These are phyloP conservation scores for Pristis pectinata DNA, from an alignment of 2,797 vertebrate genomes.

Conservation along the genomic window DNA sequence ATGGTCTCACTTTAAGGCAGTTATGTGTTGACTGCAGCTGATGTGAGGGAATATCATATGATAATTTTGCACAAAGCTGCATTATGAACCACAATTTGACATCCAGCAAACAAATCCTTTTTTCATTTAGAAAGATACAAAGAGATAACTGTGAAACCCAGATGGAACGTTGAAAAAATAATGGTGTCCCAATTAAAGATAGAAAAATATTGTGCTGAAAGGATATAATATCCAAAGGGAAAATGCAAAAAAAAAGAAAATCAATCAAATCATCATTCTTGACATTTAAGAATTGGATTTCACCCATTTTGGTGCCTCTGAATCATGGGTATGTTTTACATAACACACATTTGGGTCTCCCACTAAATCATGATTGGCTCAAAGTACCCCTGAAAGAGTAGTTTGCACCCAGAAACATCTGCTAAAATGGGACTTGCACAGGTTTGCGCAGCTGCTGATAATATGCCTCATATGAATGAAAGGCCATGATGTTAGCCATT, in stretches of 20 bases:
- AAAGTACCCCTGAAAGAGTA: too few relatives aligned
- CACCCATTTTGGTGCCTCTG: too few relatives aligned
- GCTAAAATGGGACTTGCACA: too few relatives aligned
- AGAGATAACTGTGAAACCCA: neutral
- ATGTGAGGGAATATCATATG: neutral
- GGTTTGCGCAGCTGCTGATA: too few relatives aligned
- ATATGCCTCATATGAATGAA: too few relatives aligned
- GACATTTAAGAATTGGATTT: neutral
- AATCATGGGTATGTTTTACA: too few relatives aligned
- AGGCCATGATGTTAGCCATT: too few relatives aligned
- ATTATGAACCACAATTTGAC: neutral
- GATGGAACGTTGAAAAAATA: neutral
- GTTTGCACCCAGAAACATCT: too few relatives aligned
- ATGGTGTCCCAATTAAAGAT: neutral
- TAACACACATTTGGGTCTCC: too few relatives aligned
- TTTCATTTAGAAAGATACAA: neutral
- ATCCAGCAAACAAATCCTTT: neutral
- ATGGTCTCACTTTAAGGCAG: too few relatives aligned
- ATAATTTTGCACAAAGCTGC: constrained; percentile 16
- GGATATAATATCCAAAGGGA: neutral
- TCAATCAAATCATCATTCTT: neutral
- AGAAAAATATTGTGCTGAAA: neutral
- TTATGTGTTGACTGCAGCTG: neutral
- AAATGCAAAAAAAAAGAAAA: neutral
- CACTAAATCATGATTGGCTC: too few relatives aligned